Evolutionary conservation across 2,888 invertebrate genomes (phyloP).

Genomic region (Lasius fuliginosus): DNA sequence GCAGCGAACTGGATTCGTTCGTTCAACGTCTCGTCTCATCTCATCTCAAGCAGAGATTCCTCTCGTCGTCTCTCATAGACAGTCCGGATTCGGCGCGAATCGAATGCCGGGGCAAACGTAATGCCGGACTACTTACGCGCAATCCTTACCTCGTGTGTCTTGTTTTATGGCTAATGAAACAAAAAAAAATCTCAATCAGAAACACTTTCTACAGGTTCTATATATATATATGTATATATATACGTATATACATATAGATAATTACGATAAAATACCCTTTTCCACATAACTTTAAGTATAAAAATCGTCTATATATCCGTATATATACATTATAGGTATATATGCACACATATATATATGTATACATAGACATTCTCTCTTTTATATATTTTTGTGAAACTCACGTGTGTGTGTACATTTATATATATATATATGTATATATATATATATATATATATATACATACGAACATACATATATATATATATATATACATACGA

Average conservation of each 20-base stretch:
- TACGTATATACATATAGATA: constrained; percentile 70
- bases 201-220: constrained; percentile 85
- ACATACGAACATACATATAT: constrained; percentile 78
- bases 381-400: constrained; percentile 86
- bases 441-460: constrained; percentile 55
- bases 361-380: constrained; percentile 81
- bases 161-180: constrained; percentile 82
- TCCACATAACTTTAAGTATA: constrained; percentile 83
- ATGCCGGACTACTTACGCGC: constrained; percentile 74
- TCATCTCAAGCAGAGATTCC: neutral
- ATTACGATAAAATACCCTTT: constrained; percentile 79
- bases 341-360: constrained; percentile 69
- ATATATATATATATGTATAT: constrained; percentile 77
- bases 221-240: constrained; percentile 71
- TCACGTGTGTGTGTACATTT: constrained; percentile 84
- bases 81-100: constrained; percentile 44
- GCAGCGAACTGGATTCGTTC: constrained; percentile 23
- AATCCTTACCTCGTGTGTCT: constrained; percentile 85
- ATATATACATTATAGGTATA: constrained; percentile 76
- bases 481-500: constrained; percentile 69
- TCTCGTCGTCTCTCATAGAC: constrained; percentile 28
- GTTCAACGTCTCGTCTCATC: neutral
- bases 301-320: constrained; percentile 79
- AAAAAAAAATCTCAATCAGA: constrained; percentile 81
- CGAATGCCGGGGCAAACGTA: constrained; percentile 64